Base-by-base conservation (phyloP, 2,113 vertebrate species). In the Mesitornis unicolor region DNA sequence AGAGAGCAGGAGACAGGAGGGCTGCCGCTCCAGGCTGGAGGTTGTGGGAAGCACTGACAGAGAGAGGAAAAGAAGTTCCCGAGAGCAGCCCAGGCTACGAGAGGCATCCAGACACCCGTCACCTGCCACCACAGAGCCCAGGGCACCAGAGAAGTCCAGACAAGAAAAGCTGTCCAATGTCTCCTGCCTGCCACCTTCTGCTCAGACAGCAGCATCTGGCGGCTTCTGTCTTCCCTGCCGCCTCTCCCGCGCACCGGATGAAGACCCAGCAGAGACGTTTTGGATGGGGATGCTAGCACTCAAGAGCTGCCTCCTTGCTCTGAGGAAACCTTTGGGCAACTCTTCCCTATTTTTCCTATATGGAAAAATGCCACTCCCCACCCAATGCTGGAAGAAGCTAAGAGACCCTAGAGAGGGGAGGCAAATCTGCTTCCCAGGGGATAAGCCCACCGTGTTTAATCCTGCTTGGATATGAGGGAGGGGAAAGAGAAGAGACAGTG, bases 1-100 rank as follows among this genome's bases (percentile, higher is more conserved):
- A 61, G 56, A 67, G 47, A 73, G 60, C 68, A 64, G 0, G 1
- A 87, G 90, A 74, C n/a, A 48, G 79, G 76, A 92, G 68, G 68
- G 77, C 73, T 81, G 67, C 63, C 3, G 16, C 71, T 80, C 88
- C 71, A 80, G 71, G 93, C 40, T 63, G 64, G 71, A 93, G 76
- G 83, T 90, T 2, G 4, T 31, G 68, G 93, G 90, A 96, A 96
- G 88, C 95, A 96, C 85, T 2, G 13, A 88, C 71, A 71, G 88
- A 93, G 56, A 88, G 67, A 83, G 65, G 43, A 68, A 48, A 59
- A 53, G 8, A 89, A 89, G 65, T 29, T 91, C 65, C 36, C 70
- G 50, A 56, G 47, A 45, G 50, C 84, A 79, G 61, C 81, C 25
- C 48, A 56, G 50, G 76, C 73, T 67, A 80, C 1, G 6, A 38